Evolutionary conservation across 2,888 invertebrate genomes (phyloP).

Genomic region (Notocelia uddmanniana): DNA sequence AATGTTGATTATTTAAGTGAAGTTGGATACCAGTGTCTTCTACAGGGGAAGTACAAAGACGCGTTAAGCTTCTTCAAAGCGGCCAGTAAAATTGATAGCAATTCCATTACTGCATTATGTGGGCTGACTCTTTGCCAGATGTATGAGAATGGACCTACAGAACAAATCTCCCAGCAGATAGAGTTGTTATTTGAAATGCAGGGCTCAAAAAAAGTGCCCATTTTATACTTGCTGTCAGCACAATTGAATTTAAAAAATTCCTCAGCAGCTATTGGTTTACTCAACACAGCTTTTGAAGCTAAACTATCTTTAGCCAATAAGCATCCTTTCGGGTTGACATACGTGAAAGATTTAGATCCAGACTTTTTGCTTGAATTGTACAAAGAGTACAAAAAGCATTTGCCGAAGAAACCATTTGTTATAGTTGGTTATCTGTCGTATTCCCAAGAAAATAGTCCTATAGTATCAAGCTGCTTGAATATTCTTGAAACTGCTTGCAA

Average conservation of each 20-base stretch:
- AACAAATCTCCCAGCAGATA: slow-evolving; percentile 93
- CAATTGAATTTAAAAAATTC: slow-evolving; percentile 85
- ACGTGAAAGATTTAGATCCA: slow-evolving; percentile 92
- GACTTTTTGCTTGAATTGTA: slow-evolving; percentile 93
- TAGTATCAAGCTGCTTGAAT: slow-evolving; percentile 85
- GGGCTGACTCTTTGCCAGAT: slow-evolving; percentile 95
- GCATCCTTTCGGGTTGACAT: slow-evolving; percentile 90
- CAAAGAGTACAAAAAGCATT: slow-evolving; percentile 90
- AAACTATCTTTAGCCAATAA: slow-evolving; percentile 70
- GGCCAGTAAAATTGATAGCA: slow-evolving; percentile 94
- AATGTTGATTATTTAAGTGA: slow-evolving; percentile 92
- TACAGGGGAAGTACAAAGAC: slow-evolving; percentile 91
- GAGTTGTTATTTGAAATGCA: slow-evolving; percentile 94
- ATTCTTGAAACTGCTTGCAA: slow-evolving; percentile 90
- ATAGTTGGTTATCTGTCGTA: slow-evolving; percentile 77
- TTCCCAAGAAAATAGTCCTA: slow-evolving; percentile 75
- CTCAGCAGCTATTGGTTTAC: slow-evolving; percentile 83
- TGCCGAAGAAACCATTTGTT: slow-evolving; percentile 87
- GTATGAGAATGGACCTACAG: slow-evolving; percentile 88
- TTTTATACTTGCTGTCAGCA: slow-evolving; percentile 89
- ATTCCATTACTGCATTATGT: slow-evolving; percentile 91
- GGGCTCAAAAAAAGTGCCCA: slow-evolving; percentile 88
- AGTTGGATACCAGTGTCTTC: slow-evolving; percentile 92
- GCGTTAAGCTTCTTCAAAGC: slow-evolving; percentile 92
- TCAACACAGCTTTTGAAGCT: slow-evolving; percentile 88